phyloP scores from a whole-genome alignment of 2,113 vertebrate species.

The Machaerirhynchus nigripectus region DNA sequence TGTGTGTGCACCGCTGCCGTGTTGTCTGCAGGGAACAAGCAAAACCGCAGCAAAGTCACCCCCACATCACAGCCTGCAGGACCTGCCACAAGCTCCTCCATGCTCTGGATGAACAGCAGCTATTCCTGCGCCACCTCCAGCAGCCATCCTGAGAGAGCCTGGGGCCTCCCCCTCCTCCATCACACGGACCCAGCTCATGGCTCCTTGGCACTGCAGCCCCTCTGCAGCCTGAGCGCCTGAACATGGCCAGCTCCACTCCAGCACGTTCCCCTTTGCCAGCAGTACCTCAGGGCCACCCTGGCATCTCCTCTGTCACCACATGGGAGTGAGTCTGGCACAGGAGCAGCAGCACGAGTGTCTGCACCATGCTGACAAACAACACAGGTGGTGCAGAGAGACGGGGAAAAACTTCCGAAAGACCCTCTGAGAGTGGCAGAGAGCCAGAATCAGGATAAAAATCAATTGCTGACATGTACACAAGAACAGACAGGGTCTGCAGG shows the following conservation, averaged over 20 bases:
- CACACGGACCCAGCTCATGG: neutral
- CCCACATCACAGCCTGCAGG: neutral
- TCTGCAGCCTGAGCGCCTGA: neutral
- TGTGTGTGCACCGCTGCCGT: slow-evolving; percentile 89
- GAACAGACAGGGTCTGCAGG: neutral
- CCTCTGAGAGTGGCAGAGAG: neutral
- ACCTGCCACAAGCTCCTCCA: neutral
- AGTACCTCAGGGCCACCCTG: neutral
- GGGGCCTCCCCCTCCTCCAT: neutral
- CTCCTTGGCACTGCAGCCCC: neutral
- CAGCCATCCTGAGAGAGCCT: too few species aligned
- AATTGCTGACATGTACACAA: neutral
- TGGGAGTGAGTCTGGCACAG: neutral
- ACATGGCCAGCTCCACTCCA: neutral
- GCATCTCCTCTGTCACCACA: rapidly evolving
- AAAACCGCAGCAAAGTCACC: neutral
- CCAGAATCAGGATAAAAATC: neutral
- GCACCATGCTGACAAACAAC: neutral
- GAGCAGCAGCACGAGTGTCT: neutral
- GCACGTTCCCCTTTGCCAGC: rapidly evolving
- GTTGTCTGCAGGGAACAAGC: slow-evolving; percentile 79
- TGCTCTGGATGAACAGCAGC: neutral
- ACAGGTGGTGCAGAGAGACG: neutral
- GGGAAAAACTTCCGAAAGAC: neutral
- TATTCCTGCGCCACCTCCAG: neutral